Evolutionary conservation across 2,888 invertebrate species (phyloP), one percentile per base, ranked within the genome.

Genomic region (Nipponacmea schrenckii): DNA sequence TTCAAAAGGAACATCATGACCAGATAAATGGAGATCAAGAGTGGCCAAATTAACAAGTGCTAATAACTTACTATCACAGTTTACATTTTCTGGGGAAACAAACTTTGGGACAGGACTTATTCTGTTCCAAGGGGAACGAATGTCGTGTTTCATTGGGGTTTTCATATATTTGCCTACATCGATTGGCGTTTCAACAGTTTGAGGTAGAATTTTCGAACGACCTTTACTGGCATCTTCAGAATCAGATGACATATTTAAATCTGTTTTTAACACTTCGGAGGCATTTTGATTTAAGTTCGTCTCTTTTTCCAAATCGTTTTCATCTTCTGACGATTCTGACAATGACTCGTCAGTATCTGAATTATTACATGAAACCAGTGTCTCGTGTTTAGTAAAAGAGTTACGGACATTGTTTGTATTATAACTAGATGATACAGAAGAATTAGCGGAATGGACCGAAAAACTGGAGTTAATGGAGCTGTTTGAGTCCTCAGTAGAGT

Each of bases 61-160:
- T 24, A 56, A 24, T 24, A 56, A 24, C 24, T 56, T 56, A 56
- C 56, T 56, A 56, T 56, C 56, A 56, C 56, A 56, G 24, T 56
- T 56, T 14, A 56, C 56, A 56, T 56, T 56, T 12, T 56, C 56
- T 24, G 56, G 56, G 20, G 56, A 24, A 24, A 56, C 56, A 20
- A 56, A 56, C 24, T 56, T 56, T 20, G 56, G 56, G 2, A 56
- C 56, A 56, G 56, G 56, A 56, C 56, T 56, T 24, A 56, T 56
- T 56, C 56, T 56, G 24, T 14, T 56, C 56, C 20, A 56, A 56
- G 56, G 56, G 56, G 56, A 56, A 24, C 12, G 20, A 2, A 24
- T 8, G 12, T 56, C 20, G 3, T 56, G 20, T 56, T 56, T 20
- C 2, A 56, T 24, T 56, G 56, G 56, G 3, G 56, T 56, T 56